Conservation (phyloP, 2,797 vertebrate genomes). For the Peromyscus nudipes region DNA sequence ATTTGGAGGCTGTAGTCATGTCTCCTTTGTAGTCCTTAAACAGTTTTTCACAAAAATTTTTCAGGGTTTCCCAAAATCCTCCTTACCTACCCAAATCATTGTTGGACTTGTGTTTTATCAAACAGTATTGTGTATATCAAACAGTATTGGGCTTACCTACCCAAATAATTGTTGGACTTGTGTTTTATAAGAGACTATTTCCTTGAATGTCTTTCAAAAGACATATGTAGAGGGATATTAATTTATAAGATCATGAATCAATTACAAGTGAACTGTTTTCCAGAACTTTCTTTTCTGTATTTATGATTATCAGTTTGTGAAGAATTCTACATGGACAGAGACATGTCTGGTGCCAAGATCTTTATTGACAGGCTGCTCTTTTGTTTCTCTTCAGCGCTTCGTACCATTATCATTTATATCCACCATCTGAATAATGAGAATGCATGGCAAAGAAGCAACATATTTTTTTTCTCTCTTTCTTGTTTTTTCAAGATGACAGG, state of each 20-base stretch:
- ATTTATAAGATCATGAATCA: conserved; percentile 40
- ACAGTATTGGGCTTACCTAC: conserved; percentile 36
- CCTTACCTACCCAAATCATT: neutral
- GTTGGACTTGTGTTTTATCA: conserved; percentile 33
- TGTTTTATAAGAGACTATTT: conserved; percentile 52
- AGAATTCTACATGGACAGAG: conserved; percentile 13
- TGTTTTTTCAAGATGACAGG: too few species aligned
- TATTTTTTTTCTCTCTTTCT: too few species aligned
- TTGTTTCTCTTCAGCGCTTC: neutral
- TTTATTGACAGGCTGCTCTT: neutral
- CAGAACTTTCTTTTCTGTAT: conserved; percentile 29
- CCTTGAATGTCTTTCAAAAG: conserved; percentile 62
- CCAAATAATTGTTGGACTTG: conserved; percentile 11
- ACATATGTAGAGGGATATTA: neutral
- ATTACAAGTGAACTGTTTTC: conserved; percentile 12
- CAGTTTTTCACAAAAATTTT: conserved; percentile 62
- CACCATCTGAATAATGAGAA: neutral
- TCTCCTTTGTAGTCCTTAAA: conserved; percentile 53
- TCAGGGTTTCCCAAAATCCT: conserved; percentile 53
- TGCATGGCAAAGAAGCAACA: neutral
- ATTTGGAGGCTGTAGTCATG: conserved; percentile 27
- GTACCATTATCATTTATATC: neutral
- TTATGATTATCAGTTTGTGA: conserved; percentile 31
- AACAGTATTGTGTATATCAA: conserved; percentile 46
- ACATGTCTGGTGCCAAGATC: neutral